Evolutionary conservation across 2,113 vertebrate species (phyloP), one percentile per base, ranked within the genome.

Genomic region (Xenopus borealis): DNA sequence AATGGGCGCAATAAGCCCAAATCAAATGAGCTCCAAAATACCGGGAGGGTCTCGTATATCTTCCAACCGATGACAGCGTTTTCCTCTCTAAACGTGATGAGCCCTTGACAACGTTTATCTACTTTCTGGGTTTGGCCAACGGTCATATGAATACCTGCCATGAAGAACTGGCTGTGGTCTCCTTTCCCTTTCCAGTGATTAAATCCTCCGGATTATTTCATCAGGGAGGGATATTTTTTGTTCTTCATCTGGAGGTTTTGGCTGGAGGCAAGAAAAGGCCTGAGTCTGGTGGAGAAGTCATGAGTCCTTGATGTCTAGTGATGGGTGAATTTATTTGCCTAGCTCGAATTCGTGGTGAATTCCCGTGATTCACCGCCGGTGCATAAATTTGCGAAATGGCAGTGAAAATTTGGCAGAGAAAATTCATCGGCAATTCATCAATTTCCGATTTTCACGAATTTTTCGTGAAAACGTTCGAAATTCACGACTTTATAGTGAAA

Each of bases 141-240:
- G 58, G 3, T 40, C 45, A 62, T 53, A 33, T 72, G 71, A 65
- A 50, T 7, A 10, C n/a, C 19, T 19, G 65, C 66, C 72, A 69
- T 44, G 66, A 62, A 45, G 64, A 59, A 30, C 57, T 20, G 23
- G 23, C 45, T 52, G 72, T 7, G 64, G 72, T 68, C 45, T 59
- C 20, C 23, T 62, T 69, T 62, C 72, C 58, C 72, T 75, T 75
- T 68, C 46, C 58, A 53, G n/a, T 68, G 45, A 75, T 75, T 33
- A 40, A 62, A 75, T 75, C 57, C 23, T 44, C 65, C 20, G 55
- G 65, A 61, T 75, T 53, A 7, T 75, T 50, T 44, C 68, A 45
- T 10, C 9, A 68, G 72, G n/a, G 72, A 30, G 14, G 47, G 14
- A 30, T 75, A 27, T 23, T 14, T 66, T 50, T 10, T 50, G 23